Conservation (phyloP, 2,113 vertebrate species). For the Paramormyrops kingsleyae region DNA sequence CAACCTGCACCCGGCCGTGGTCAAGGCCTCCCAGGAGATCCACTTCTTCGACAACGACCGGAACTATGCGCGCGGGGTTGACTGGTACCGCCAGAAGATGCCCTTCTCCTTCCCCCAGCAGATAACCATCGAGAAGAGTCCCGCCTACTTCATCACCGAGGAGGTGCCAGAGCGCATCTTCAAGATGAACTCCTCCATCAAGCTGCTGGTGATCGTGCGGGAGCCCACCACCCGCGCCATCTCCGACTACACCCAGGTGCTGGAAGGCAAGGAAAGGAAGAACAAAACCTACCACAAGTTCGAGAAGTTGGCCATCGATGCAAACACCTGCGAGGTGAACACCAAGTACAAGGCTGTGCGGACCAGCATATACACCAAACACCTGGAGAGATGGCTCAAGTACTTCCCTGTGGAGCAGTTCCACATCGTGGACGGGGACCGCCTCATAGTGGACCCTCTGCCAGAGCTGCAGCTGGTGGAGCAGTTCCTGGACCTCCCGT, state of each 20-base stretch:
- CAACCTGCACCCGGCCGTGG: conserved; percentile 87
- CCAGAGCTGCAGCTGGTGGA: conserved; percentile 89
- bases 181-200: conserved; percentile 95
- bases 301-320: conserved; percentile 85
- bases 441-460: conserved; percentile 85
- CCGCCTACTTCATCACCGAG: conserved; percentile 91
- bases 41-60: conserved; percentile 95
- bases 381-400: conserved; percentile 90
- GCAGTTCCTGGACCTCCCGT: conserved; percentile 85
- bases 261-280: conserved; percentile 91
- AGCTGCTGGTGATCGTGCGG: conserved; percentile 87
- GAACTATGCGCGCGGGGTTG: conserved; percentile 86
- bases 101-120: conserved; percentile 91
- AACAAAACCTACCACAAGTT: conserved; percentile 96
- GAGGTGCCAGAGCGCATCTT: conserved; percentile 96
- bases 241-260: conserved; percentile 94
- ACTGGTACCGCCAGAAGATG: conserved; percentile 95
- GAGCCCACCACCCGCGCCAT: conserved; percentile 90
- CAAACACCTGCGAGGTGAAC: conserved; percentile 86
- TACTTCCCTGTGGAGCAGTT: conserved; percentile 91
- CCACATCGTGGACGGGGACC: conserved; percentile 89
- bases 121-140: conserved; percentile 96
- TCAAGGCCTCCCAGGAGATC: conserved; percentile 96
- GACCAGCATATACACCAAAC: conserved; percentile 95
- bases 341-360: conserved; percentile 92